Base-by-base conservation (phyloP, 2,888 invertebrate species). In the Acanthosepion pharaonis region DNA sequence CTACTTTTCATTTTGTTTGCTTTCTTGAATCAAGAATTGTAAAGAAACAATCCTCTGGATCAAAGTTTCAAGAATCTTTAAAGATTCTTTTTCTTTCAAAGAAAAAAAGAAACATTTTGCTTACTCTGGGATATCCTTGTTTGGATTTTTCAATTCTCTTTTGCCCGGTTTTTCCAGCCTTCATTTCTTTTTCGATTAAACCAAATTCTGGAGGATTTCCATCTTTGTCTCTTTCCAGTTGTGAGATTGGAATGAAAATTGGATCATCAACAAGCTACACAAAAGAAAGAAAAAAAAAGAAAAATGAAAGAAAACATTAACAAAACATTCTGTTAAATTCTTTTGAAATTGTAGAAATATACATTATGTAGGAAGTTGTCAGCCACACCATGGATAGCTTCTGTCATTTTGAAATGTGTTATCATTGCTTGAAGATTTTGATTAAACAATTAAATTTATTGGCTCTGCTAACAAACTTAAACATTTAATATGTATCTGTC, bases 251-350 rank as follows among this genome's bases (percentile, higher is more conserved):
- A 94, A 97, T 97, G 95, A 97, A 97, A 94, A 97, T 97, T 2
- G 97, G 97, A 95, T 97, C 97, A 94, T 97, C 97, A 94, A 97
- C 96, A 42, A 97, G 96, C 97, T 97, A 95, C 91, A 96, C 95
- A 51, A 64, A 55, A 91, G 94, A 95, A 28, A 49, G 92, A 94
- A 11, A 93, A 49, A 51, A 9, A 53, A 93, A 92, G 4, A 92
- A 48, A 49, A 42, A 42, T 42, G 25, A 92, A 48, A 49, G 5
- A 9, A 11, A n/a, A n/a, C 18, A n/a, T n/a, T n/a, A 33, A n/a
- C 78, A n/a, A n/a, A 33, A n/a, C 15, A 11, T 15, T 15, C n/a
- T 33, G 2, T 1, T 1, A n/a, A 78, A 15, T 78, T 11, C 11
- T n/a, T 4, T n/a, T 15, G n/a, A 33, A 78, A 78, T 78, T 11